These are phyloP conservation scores for Scatophagus argus DNA, from an alignment of 2,113 vertebrate species.

Conservation along the genomic window DNA sequence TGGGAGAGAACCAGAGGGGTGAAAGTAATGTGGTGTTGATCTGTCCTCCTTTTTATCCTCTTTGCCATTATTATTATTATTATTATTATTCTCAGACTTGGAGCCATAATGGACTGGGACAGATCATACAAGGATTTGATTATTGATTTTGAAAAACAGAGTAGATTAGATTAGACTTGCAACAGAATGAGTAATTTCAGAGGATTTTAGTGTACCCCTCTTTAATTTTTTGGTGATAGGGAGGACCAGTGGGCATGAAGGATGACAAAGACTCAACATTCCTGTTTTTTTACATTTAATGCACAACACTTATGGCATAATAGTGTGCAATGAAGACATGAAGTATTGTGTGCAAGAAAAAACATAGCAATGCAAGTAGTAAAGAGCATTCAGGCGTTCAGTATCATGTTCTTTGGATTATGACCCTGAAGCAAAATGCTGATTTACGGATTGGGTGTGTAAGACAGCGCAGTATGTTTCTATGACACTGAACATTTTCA, in stretches of 20 bases:
- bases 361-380: not conserved
- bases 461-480: not conserved
- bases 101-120: not conserved
- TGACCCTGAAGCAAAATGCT: not conserved
- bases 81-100: not conserved
- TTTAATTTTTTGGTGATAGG: not conserved
- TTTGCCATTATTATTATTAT: constrained; percentile 19
- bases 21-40: constrained; percentile 4
- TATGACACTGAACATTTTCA: not conserved
- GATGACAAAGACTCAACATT: not conserved
- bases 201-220: not conserved
- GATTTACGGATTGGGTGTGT: constrained; percentile 17
- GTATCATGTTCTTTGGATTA: constrained; percentile 10
- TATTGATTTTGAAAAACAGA: not conserved
- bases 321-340: not conserved
- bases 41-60: not conserved
- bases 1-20: constrained; percentile 5
- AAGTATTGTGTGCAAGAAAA: not conserved
- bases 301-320: too few species aligned
- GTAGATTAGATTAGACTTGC: not conserved
- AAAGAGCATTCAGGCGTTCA: not conserved
- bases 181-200: not conserved
- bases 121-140: not conserved
- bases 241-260: not conserved
- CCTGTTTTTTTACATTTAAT: not conserved